A percentile compares a stretch with the other conserved stretches of the same genome.
Evolutionary conservation across 2,888 invertebrate genomes (phyloP).

Genomic region (Diogma glabrata): DNA sequence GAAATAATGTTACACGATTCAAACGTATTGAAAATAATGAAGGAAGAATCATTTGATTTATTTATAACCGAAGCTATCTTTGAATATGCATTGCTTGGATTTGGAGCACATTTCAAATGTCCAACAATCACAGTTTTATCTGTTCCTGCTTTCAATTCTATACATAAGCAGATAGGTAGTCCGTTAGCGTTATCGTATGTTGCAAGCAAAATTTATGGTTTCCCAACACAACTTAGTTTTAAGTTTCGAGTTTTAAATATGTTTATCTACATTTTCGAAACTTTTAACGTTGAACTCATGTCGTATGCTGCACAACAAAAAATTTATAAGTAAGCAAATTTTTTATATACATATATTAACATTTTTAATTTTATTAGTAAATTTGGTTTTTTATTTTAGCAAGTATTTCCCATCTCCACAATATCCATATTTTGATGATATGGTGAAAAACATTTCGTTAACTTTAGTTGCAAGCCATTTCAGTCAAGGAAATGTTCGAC

Average conservation of each 20-base stretch:
- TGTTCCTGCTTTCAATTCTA: no score
- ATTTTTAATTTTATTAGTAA: no score
- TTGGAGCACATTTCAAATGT: constrained; percentile 27
- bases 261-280: no score
- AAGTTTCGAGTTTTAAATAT: no score
- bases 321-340: no score
- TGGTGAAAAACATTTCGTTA: constrained; percentile 27
- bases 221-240: constrained; percentile 15
- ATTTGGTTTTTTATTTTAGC: constrained; percentile 20
- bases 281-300: no score
- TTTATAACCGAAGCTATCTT: constrained; percentile 23
- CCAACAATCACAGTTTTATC: no score
- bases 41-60: constrained; percentile 23
- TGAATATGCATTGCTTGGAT: constrained; percentile 24
- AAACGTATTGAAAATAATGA: constrained; percentile 16
- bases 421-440: constrained; percentile 22
- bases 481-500: constrained; percentile 29
- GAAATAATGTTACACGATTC: no score
- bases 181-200: neutral
- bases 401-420: constrained; percentile 28
- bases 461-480: constrained; percentile 33
- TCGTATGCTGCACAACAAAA: no score
- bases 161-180: no score
- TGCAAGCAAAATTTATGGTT: neutral
- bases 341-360: no score